Base-by-base conservation (phyloP, 1,140 invertebrate species). In the Ladona fulva region DNA sequence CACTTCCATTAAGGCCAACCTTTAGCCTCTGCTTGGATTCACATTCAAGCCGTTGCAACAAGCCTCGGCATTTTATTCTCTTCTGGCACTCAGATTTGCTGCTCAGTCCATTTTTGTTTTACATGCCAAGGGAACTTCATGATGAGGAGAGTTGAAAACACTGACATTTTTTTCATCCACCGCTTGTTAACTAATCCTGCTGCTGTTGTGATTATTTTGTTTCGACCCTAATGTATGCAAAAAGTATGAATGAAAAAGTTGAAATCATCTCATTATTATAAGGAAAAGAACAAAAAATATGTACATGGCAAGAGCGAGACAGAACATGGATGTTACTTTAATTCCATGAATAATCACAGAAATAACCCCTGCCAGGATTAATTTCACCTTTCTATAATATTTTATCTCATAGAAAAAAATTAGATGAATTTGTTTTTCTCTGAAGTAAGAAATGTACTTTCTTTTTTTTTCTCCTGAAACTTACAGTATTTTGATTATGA, bases 141-240 rank as follows among this genome's bases (percentile, higher is more conserved):
- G 29, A 14, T 37, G 74, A 75, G 74, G n/a, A 14, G 29, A 24
- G 74, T 19, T 24, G 74, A 75, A 19, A 75, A 25, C 1, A 22
- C 74, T 75, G n/a, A 24, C 29, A n/a, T n/a, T 75, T 75, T 75
- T 24, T 75, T 75, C 12, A 75, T 75, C 75, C 25, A 16, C 19
- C 52, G n/a, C 52, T 66, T 22, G 52, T 22, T 37, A 66, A 19
- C 52, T 66, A 66, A 66, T 66, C 52, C 52, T 12, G 52, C 16
- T 19, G 52, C 52, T 6, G 52, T 66, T 19, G 52, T 22, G n/a
- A 66, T 66, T 66, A 66, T 22, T 66, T 66, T 66, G 52, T 6
- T 22, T 66, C 52, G n/a, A 66, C n/a, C 52, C 52, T 66, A 66
- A 66, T 66, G 52, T 66, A 22, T 66, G 52, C 14, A 66, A 66